These are phyloP conservation scores for Eupithecia inturbata DNA, from an alignment of 2,888 invertebrate genomes.

Conservation along the genomic window DNA sequence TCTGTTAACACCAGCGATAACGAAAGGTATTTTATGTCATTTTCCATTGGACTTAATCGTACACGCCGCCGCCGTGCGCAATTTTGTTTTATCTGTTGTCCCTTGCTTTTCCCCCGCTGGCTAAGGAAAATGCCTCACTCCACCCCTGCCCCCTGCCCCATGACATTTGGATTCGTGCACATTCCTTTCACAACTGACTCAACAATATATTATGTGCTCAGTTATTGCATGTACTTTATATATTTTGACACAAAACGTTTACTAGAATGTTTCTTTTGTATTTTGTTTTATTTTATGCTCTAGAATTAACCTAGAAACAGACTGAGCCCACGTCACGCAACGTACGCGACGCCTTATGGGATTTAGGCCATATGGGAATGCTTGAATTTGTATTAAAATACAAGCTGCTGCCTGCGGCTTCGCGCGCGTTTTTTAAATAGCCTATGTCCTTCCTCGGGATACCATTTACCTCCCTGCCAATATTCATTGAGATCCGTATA, in stretches of 20 bases:
- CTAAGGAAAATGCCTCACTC: slow-evolving; percentile 24
- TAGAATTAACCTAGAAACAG: neutral
- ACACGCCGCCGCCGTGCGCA: neutral
- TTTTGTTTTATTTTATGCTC: neutral
- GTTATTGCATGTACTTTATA: slow-evolving; percentile 18
- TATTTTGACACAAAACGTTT: slow-evolving; percentile 20
- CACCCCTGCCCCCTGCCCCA: slow-evolving; percentile 50
- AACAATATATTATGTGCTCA: slow-evolving; percentile 25
- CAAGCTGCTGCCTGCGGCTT: too few species aligned
- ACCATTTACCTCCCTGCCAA: too few species aligned
- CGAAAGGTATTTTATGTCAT: neutral
- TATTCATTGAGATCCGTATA: too few species aligned
- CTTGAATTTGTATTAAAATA: too few species aligned
- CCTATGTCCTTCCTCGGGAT: too few species aligned
- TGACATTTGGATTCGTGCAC: slow-evolving; percentile 60
- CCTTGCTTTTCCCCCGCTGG: neutral
- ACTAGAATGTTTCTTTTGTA: neutral
- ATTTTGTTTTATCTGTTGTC: neutral
- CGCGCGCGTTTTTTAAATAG: too few species aligned
- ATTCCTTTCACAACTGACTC: slow-evolving; percentile 52
- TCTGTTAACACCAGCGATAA: neutral
- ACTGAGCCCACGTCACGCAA: neutral
- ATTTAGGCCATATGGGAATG: too few species aligned
- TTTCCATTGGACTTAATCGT: too few species aligned
- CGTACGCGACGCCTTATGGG: neutral